Conservation (phyloP, 2,797 vertebrate species). For the Acanthurus leucopareius region DNA sequence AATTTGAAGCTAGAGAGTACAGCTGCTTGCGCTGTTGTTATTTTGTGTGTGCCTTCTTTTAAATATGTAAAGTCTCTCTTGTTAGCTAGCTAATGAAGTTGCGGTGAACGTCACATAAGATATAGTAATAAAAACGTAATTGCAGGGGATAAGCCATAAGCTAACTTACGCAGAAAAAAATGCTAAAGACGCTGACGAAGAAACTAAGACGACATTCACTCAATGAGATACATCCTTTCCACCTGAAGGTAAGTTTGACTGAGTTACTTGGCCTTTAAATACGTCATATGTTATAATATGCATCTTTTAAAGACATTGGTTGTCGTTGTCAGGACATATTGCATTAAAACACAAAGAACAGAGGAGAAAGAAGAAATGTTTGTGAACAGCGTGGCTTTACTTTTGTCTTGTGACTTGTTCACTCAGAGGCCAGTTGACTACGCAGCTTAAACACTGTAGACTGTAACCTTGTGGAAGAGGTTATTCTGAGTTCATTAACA, state of each 20-base stretch:
- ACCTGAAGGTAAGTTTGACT: conserved; percentile 89
- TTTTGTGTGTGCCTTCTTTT: conserved; percentile 61
- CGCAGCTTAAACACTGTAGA: conserved; percentile 29
- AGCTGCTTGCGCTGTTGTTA: conserved; percentile 12
- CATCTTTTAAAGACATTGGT: neutral
- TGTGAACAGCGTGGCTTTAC: conserved; percentile 56
- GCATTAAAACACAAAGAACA: neutral
- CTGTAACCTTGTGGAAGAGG: conserved; percentile 22
- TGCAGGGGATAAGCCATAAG: conserved; percentile 60
- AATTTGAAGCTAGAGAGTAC: conserved; percentile 30
- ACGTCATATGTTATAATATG: neutral
- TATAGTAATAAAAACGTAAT: conserved; percentile 22
- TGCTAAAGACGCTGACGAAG: conserved; percentile 94
- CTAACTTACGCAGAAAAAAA: conserved; percentile 66
- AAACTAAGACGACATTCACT: conserved; percentile 93
- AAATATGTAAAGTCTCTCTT: conserved; percentile 49
- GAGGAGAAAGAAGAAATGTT: conserved; percentile 13
- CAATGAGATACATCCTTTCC: conserved; percentile 93
- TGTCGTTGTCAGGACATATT: conserved; percentile 2
- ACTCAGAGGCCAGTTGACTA: conserved; percentile 40
- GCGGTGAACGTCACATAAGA: conserved; percentile 31
- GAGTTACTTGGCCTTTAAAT: neutral
- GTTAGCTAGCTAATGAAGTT: conserved; percentile 55
- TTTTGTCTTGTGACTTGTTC: conserved; percentile 64
- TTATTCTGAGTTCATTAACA: conserved; percentile 49